Evolutionary conservation across 2,888 invertebrate species (phyloP), one percentile per base, ranked within the genome.

Genomic region (Pogonocherus hispidulus): DNA sequence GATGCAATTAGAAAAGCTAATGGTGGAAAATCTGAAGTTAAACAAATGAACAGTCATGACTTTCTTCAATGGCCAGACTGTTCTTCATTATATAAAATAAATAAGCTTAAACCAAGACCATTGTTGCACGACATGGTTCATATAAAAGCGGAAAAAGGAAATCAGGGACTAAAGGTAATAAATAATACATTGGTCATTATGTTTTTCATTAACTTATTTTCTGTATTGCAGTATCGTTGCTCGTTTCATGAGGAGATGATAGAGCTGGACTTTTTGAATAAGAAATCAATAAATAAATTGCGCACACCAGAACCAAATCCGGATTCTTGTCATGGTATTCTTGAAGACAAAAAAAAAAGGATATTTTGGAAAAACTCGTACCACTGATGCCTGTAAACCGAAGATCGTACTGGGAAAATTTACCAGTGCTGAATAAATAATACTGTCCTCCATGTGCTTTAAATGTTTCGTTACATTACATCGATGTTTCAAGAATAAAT

Each of bases 71-170:
- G 51, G 51, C 51, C 51, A 51, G 51, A 51, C 23, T 51, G 51
- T 22, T 51, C 51, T 22, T 51, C 51, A 22, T 51, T 51, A 51
- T 51, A 51, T 22, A 51, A 51, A 19, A 51, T 51, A 51, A 51
- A 51, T 51, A 51, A 11, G 51, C 20, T 51, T 19, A 51, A 51
- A 23, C 23, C 51, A 8, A 51, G 51, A 51, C 20, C 51, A 11
- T 51, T 51, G 51, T 22, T 51, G 51, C 51, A 23, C 11, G 46
- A 46, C n/a, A 51, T 51, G 51, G 51, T 51, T 51, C 51, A 51
- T 51, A 51, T 51, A 51, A 51, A 51, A 11, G 51, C 51, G 23
- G 51, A 51, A 22, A 51, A 51, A 22, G 22, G 51, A 22, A 22
- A 51, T 22, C 51, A 51, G 20, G 37, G 3, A 37, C 37, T 37